These are phyloP conservation scores for Thera britannica DNA, from an alignment of 2,888 invertebrate species.

Conservation along the genomic window DNA sequence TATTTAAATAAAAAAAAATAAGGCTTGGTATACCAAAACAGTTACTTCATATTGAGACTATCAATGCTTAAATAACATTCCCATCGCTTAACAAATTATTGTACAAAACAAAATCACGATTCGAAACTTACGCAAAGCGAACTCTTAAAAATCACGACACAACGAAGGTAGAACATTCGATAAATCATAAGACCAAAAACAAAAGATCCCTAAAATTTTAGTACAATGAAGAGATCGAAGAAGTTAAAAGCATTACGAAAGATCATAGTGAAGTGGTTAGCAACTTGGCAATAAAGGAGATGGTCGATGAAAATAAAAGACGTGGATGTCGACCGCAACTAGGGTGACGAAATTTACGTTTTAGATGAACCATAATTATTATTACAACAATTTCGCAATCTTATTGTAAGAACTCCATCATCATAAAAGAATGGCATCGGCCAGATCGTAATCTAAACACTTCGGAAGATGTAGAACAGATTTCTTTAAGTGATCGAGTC, in stretches of 20 bases:
- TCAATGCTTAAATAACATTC: conserved; percentile 49
- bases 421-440: conserved; percentile 41
- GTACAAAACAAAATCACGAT: conserved; percentile 52
- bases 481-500: conserved; percentile 41
- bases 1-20: conserved; percentile 10
- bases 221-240: conserved; percentile 4
- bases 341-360: conserved; percentile 41
- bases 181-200: conserved; percentile 41
- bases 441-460: conserved; percentile 40
- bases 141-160: conserved; percentile 58
- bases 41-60: conserved; percentile 17
- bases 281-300: conserved; percentile 40
- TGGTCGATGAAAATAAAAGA: conserved; percentile 51
- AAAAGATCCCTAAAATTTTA: conserved; percentile 21
- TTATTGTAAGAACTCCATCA: conserved; percentile 41
- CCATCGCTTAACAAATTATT: conserved; percentile 46
- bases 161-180: conserved; percentile 46
- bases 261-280: conserved; percentile 34
- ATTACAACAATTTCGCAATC: conserved; percentile 39
- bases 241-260: conserved; percentile 19
- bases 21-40: not conserved
- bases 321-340: conserved; percentile 39
- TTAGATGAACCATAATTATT: conserved; percentile 40
- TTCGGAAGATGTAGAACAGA: conserved; percentile 38
- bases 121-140: conserved; percentile 44